phyloP scores from a whole-genome alignment of 2,113 vertebrate species.

The Xyrauchen texanus region DNA sequence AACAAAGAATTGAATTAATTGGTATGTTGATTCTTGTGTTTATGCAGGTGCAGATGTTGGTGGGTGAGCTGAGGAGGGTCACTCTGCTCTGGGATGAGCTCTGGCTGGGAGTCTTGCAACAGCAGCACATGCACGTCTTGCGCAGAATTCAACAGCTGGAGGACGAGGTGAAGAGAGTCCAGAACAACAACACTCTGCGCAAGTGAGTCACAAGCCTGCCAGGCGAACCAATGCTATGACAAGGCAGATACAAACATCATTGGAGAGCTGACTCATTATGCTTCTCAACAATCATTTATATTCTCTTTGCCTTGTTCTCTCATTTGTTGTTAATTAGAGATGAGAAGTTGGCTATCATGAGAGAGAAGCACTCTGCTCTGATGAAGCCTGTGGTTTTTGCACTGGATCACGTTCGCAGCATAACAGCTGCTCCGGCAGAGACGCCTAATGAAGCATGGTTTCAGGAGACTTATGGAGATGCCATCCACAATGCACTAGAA shows the following conservation, averaged over 20 bases:
- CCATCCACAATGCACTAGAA: conserved; percentile 87
- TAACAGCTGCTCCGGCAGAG: conserved; percentile 89
- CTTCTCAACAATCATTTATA: not conserved
- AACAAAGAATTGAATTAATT: too few relatives aligned
- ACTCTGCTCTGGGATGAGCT: conserved; percentile 97
- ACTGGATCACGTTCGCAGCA: conserved; percentile 92
- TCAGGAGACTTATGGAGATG: conserved; percentile 91
- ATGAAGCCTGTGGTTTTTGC: conserved; percentile 98
- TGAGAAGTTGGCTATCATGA: conserved; percentile 97
- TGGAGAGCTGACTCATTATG: not conserved
- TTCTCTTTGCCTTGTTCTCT: not conserved
- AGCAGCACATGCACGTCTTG: conserved; percentile 96
- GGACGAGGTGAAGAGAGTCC: conserved; percentile 96
- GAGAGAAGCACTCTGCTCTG: conserved; percentile 94
- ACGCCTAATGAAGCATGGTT: conserved; percentile 98
- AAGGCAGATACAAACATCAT: not conserved
- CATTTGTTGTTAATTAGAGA: conserved; percentile 75
- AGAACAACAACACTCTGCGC: conserved; percentile 93
- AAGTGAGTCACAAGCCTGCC: conserved; percentile 77
- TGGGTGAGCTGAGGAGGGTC: conserved; percentile 92
- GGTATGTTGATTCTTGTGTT: too few relatives aligned
- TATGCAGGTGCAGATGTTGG: conserved; percentile 91
- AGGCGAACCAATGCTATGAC: not conserved
- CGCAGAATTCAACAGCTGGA: conserved; percentile 93
- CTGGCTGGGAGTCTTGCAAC: conserved; percentile 93